Base-by-base conservation (phyloP, 2,797 vertebrate species). In the Acanthornis magna region DNA sequence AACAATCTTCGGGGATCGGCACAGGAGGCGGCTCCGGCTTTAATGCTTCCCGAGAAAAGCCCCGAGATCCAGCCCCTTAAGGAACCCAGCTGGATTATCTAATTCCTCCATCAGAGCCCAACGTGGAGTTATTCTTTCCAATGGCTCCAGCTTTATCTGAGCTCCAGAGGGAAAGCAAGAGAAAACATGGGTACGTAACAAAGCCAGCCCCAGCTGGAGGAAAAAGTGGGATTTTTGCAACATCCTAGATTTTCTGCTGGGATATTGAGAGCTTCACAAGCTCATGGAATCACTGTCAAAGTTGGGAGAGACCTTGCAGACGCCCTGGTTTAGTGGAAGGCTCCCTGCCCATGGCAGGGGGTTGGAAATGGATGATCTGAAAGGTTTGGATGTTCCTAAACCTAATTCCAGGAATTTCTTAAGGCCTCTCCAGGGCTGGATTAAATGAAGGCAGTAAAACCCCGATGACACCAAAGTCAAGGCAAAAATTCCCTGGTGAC, bases 61-160 rank as follows among this genome's bases (percentile, higher is more conserved):
- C 96, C 97, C 94, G 82, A 97, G 96, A 95, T 91, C 84, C 95
- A 97, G 86, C 94, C 94, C 97, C 96, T 91, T 95, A 86, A 97
- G 95, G 96, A 97, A 96, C 96, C 96, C 96, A 77, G 91, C 86
- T 85, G 95, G 95, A 95, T 97, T 96, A 97, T 96, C 96, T 85
- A 71, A 96, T 87, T 96, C 95, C 97, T 97, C 91, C 95, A 96
- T 95, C 96, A 91, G 47, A 91, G 96, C 75, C 85, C 95, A 97
- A 89, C 96, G 87, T 40, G 91, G 61, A 94, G 96, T 81, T 93
- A 91, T 88, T 92, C 85, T 92, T 96, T 85, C 82, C 96, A 97
- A 92, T 43, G 70, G 79, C 89, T 95, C 77, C 96, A 93, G 96
- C 85, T 96, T 95, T 83, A 92, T 94, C 92, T 91, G 50, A 18